Conservation (phyloP, 2,888 invertebrate species). For the Metalampra italica region DNA sequence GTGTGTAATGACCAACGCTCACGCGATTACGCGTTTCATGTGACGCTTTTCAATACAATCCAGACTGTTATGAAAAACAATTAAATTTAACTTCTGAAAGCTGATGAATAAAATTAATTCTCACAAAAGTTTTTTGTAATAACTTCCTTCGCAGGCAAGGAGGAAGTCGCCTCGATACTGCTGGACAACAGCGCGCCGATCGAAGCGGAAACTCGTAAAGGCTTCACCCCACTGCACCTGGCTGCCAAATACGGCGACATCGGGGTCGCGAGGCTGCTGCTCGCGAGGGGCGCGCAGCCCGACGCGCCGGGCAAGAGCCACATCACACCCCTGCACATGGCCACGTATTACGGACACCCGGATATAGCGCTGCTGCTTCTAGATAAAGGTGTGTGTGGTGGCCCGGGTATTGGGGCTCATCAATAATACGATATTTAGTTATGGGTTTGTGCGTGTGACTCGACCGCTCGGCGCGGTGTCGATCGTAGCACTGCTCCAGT, state of each 20-base stretch:
- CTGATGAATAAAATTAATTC: too few relatives aligned
- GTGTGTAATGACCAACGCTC: too few relatives aligned
- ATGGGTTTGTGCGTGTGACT: too few relatives aligned
- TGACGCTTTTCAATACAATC: too few relatives aligned
- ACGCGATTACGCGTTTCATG: too few relatives aligned
- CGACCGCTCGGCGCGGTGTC: too few relatives aligned
- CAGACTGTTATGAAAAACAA: too few relatives aligned
- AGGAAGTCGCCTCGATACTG: slow-evolving; percentile 93
- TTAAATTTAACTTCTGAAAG: too few relatives aligned
- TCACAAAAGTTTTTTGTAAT: too few relatives aligned
- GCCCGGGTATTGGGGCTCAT: too few relatives aligned
- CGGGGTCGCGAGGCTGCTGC: slow-evolving; percentile 89
- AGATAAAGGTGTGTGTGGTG: slow-evolving; percentile 83
- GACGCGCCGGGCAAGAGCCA: slow-evolving; percentile 95
- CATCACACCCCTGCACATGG: slow-evolving; percentile 97
- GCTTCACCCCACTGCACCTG: slow-evolving; percentile 97
- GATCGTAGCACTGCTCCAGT: too few relatives aligned
- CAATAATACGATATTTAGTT: too few relatives aligned
- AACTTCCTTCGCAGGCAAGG: slow-evolving; percentile 74
- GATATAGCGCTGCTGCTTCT: slow-evolving; percentile 92
- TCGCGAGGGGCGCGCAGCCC: slow-evolving; percentile 92
- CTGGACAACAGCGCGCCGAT: slow-evolving; percentile 94
- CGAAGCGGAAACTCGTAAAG: slow-evolving; percentile 95
- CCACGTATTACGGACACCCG: slow-evolving; percentile 97
- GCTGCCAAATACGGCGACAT: slow-evolving; percentile 98